Percentiles rank a stretch among this genome's conserved stretches.
Evolutionary conservation across 1,140 invertebrate genomes (phyloP).

Genomic region (Mesaphorura yosii): DNA sequence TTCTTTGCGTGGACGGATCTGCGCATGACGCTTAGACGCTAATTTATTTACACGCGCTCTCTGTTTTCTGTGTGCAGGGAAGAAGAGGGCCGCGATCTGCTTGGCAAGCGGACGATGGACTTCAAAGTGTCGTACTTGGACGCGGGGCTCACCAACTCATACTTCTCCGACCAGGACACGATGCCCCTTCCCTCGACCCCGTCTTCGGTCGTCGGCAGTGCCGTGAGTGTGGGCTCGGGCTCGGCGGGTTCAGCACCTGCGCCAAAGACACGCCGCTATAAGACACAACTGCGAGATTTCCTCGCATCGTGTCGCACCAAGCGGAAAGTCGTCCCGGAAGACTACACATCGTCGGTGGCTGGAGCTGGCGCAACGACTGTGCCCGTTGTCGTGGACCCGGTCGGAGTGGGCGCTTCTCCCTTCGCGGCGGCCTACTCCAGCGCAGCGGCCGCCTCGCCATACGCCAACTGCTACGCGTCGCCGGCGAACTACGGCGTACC

Average conservation of each 20-base stretch:
- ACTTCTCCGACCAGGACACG: constrained; percentile 70
- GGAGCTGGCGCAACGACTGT: neutral
- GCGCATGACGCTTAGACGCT: no score
- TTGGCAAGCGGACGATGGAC: constrained; percentile 95
- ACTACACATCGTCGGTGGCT: constrained; percentile 47
- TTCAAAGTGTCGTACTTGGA: constrained; percentile 93
- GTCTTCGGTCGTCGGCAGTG: no score
- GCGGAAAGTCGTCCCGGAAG: constrained; percentile 57
- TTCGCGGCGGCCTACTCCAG: neutral
- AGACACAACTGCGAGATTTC: constrained; percentile 83
- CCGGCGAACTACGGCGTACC: constrained; percentile 50
- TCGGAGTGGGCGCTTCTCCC: neutral
- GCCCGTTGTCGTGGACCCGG: neutral
- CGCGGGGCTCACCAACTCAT: constrained; percentile 75
- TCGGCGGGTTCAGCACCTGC: constrained; percentile 15
- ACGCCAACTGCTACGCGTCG: constrained; percentile 67
- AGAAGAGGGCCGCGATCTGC: constrained; percentile 89
- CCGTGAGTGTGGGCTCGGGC: no score
- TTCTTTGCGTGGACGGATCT: no score
- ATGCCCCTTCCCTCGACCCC: constrained; percentile 34
- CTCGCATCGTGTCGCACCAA: constrained; percentile 82
- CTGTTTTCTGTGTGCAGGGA: constrained; percentile 53
- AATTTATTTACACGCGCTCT: no score
- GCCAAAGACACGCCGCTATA: constrained; percentile 67
- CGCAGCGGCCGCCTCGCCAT: constrained; percentile 40